phyloP scores from a whole-genome alignment of 2,888 invertebrate genomes.

The Nemotelus nigrinus region DNA sequence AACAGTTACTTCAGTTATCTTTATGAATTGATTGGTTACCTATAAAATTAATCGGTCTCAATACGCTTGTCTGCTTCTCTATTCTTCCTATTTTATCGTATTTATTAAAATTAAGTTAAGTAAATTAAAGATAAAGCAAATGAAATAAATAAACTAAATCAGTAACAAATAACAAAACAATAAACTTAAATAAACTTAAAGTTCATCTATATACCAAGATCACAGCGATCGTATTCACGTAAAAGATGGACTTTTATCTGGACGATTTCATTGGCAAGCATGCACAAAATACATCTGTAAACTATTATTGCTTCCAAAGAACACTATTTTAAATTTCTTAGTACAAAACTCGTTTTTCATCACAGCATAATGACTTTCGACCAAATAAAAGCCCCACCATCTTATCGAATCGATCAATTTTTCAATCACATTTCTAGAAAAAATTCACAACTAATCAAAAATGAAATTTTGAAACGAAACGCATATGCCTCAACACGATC shows the following conservation, averaged over 20 bases:
- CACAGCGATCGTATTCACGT: conserved; percentile 28
- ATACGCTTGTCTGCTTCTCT: conserved; percentile 3
- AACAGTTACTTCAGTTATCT: conserved; percentile 8
- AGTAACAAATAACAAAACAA: not conserved
- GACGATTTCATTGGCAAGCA: conserved; percentile 30
- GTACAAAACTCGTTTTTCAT: conserved; percentile 38
- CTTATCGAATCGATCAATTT: conserved; percentile 28
- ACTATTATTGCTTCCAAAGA: conserved; percentile 44
- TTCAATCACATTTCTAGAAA: conserved; percentile 37
- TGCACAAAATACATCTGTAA: conserved; percentile 23
- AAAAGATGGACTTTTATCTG: conserved; percentile 37
- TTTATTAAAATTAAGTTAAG: not conserved
- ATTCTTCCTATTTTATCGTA: conserved; percentile 29
- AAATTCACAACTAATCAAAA: conserved; percentile 14
- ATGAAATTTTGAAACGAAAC: conserved; percentile 7
- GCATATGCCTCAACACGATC: not conserved
- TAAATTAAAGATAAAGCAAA: conserved; percentile 7
- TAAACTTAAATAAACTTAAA: conserved; percentile 9
- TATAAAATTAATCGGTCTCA: conserved; percentile 13
- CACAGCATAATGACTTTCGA: conserved; percentile 31
- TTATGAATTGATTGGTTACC: conserved; percentile 18
- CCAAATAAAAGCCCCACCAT: conserved; percentile 26
- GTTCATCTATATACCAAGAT: conserved; percentile 31
- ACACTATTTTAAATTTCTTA: conserved; percentile 27
- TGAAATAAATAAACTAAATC: conserved; percentile 18